Evolutionary conservation across 2,888 invertebrate genomes (phyloP).

Genomic region (Sialis lutaria): DNA sequence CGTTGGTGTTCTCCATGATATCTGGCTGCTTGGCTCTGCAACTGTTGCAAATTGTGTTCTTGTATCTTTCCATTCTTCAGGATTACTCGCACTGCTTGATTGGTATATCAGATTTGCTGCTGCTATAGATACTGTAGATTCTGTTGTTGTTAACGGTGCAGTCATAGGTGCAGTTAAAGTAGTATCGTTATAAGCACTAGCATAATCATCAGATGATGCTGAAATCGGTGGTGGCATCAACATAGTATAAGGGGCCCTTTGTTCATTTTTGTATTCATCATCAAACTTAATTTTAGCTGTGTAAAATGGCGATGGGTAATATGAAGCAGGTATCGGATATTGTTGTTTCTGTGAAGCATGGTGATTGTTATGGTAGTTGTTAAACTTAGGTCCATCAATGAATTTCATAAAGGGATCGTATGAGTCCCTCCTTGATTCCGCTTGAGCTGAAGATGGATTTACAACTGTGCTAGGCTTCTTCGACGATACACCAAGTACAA

Average conservation of each 20-base stretch:
- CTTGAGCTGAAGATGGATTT: conserved; percentile 10
- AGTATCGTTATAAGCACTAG: conserved; percentile 10
- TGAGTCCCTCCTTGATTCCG: conserved; percentile 20
- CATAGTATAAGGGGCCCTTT: conserved; percentile 41
- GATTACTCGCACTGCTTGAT: conserved; percentile 31
- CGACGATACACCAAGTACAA: conserved; percentile 50
- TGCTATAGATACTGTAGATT: conserved; percentile 33
- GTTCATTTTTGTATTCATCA: conserved; percentile 23
- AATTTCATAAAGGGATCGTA: conserved; percentile 29
- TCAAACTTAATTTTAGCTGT: conserved; percentile 26
- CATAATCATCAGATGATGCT: conserved; percentile 11
- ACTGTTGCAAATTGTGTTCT: conserved; percentile 13
- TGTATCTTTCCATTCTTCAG: conserved; percentile 27
- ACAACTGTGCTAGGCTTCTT: conserved; percentile 41
- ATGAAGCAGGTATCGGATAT: conserved; percentile 24
- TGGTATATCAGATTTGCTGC: conserved; percentile 47
- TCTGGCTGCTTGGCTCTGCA: conserved; percentile 18
- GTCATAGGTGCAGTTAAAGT: conserved; percentile 11
- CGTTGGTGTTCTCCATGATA: conserved; percentile 19
- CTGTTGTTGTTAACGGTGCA: conserved; percentile 15
- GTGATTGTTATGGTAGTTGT: conserved; percentile 17
- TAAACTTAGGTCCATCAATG: conserved; percentile 29
- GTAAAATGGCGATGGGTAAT: conserved; percentile 20
- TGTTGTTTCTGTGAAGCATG: conserved; percentile 20
- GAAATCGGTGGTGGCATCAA: conserved; percentile 49